Base-by-base conservation (phyloP, 2,888 invertebrate genomes). In the Dione vanillae region DNA sequence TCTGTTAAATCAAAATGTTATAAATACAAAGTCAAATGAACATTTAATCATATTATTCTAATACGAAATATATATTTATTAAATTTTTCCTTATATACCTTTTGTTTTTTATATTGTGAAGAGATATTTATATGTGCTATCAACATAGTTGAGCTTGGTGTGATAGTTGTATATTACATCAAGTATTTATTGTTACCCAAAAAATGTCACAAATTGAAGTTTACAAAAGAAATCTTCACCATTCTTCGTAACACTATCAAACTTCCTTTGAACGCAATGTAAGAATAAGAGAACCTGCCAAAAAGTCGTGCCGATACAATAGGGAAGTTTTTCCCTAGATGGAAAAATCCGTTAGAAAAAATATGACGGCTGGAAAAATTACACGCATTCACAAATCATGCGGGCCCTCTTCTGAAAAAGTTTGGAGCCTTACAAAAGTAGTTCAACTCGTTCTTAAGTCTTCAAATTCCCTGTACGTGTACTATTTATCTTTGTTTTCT, bases 321-420 rank as follows among this genome's bases (percentile, higher is more conserved):
- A 82, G 89, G 79, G 78, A 92, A 92, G 85, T 92, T 92, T 91
- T 87, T 87, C 84, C 84, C 84, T 82, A 85, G 85, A 85, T 87
- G 81, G 86, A 84, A 83, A 86, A 86, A 88, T 87, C 83, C 85
- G 88, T 88, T 87, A 88, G 88, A 89, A 91, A 92, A 92, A 92
- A 92, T 91, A 90, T 92, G 92, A 93, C 92, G 88, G 91, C 88
- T 92, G 92, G 92, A 93, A 91, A 93, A 92, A 93, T 93, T 91
- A 93, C 92, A 91, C 92, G 88, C 91, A 90, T 90, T 91, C 92
- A 92, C 90, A 92, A 92, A 92, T 92, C 91, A 91, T 89, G 85
- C 89, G 89, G 88, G 89, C 84, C 86, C 85, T 87, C 90, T 89
- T 91, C 92, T 91, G 89, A 80, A 76, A 88, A 91, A 92, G 85